Evolutionary conservation across 2,797 vertebrate genomes (phyloP), one percentile per base, ranked within the genome.

Genomic region (Manis crassicaudata): DNA sequence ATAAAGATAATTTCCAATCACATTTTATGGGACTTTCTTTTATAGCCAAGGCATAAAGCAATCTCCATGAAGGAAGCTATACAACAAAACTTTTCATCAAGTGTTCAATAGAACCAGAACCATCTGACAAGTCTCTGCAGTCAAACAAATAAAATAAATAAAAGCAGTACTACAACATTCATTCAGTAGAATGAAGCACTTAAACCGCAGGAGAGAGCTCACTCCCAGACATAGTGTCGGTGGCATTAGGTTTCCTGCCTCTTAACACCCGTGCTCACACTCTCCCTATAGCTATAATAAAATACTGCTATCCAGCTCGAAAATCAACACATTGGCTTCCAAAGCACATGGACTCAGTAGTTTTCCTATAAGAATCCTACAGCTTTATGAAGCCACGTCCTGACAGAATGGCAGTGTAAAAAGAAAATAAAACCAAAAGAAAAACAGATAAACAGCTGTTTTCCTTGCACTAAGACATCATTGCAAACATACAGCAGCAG

Each of bases 361-460:
- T 93, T 96, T 94, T 91, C 73, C 94, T 96, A 73, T 86, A 95
- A 97, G 93, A 94, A 96, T 76, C 96, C 90, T 92, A 95, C 84
- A 72, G 97, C 81, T 98, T 97, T 96, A 97, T 97, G 97, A 95
- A 97, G 94, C 93, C 87, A 72, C 1, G 73, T 65, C 75, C 89
- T 86, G 96, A 96, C 37, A 93, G 87, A 94, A 96, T 73, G 29
- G 94, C 93, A 72, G 79, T 32, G 86, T 94, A 76, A 83, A 97
- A 56, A 92, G 95, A 93, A 97, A 92, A 97, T 97, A 97, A 98
- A 97, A 83, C 60, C 9, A 1, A 94, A 95, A 94, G 92, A 21
- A 95, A 97, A 97, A 81, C 89, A 96, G 92, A 97, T 79, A 92
- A 97, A 93, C 97, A 98, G 96, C 96, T 97, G 97, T 88, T 95